These are phyloP conservation scores for Osedax fenrisi DNA, from an alignment of 2,888 invertebrate genomes.

Conservation along the genomic window DNA sequence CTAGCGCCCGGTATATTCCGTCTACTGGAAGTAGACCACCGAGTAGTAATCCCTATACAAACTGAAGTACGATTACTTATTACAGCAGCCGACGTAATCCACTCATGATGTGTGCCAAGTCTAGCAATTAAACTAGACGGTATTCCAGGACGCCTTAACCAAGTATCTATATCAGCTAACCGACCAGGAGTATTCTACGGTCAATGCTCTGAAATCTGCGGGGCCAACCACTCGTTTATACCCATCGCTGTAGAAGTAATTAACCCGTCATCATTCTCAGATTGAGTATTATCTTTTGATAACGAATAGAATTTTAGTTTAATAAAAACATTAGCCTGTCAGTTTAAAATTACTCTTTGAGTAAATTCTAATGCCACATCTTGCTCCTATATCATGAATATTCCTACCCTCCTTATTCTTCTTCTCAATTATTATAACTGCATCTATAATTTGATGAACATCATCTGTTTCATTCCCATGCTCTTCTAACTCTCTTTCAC, in stretches of 20 bases:
- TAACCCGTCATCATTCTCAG: constrained; percentile 47
- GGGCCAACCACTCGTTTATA: constrained; percentile 68
- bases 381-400: constrained; percentile 57
- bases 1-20: constrained; percentile 41
- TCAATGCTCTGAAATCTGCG: constrained; percentile 72
- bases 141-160: constrained; percentile 51
- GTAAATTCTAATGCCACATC: constrained; percentile 60
- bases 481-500: not conserved
- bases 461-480: constrained; percentile 8
- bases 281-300: constrained; percentile 34
- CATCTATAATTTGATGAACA: constrained; percentile 30
- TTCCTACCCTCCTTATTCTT: constrained; percentile 25
- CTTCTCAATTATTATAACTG: constrained; percentile 12
- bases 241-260: constrained; percentile 54
- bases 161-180: constrained; percentile 56
- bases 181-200: constrained; percentile 62
- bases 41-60: constrained; percentile 42
- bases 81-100: constrained; percentile 50
- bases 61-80: constrained; percentile 43
- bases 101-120: constrained; percentile 49
- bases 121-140: constrained; percentile 51
- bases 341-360: constrained; percentile 59
- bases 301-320: constrained; percentile 34
- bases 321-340: constrained; percentile 58
- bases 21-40: constrained; percentile 47